These are phyloP conservation scores for Podocnemis expansa DNA, from an alignment of 2,113 vertebrate species.

Conservation along the genomic window DNA sequence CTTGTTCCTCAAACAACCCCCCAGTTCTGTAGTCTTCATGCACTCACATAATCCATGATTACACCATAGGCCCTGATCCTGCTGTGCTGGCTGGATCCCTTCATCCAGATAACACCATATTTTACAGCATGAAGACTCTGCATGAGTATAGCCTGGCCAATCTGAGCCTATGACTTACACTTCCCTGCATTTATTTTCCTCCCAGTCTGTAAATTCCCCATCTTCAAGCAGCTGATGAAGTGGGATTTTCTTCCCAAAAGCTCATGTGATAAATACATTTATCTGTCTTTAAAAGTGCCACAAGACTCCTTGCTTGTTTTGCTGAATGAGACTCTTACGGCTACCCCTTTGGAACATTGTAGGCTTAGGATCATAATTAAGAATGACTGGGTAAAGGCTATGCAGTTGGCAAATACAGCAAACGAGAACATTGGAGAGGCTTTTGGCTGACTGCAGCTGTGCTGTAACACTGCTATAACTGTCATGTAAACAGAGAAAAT, in stretches of 20 bases:
- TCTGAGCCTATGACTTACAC: too few relatives aligned
- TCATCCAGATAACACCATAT: rapidly evolving
- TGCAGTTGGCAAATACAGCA: not conserved
- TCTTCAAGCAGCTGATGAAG: too few relatives aligned
- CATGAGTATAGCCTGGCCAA: too few relatives aligned
- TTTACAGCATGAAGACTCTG: not conserved
- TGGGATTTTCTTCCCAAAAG: too few relatives aligned
- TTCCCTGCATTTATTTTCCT: too few relatives aligned
- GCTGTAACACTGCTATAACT: not conserved
- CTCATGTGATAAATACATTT: too few relatives aligned
- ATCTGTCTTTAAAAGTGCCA: too few relatives aligned
- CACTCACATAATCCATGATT: rapidly evolving
- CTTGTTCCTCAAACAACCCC: too few relatives aligned
- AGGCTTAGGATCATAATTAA: not conserved
- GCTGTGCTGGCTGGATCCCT: rapidly evolving
- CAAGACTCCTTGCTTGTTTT: too few relatives aligned
- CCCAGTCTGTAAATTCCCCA: too few relatives aligned
- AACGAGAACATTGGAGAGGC: not conserved
- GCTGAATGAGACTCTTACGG: too few relatives aligned
- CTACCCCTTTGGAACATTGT: too few relatives aligned
- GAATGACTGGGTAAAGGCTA: not conserved
- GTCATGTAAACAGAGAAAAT: constrained; percentile 13
- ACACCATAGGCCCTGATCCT: rapidly evolving
- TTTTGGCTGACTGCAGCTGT: constrained; percentile 17
- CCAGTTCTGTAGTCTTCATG: rapidly evolving